Conservation (phyloP, 2,888 invertebrate genomes). For the Himalopsyche tibetana region DNA sequence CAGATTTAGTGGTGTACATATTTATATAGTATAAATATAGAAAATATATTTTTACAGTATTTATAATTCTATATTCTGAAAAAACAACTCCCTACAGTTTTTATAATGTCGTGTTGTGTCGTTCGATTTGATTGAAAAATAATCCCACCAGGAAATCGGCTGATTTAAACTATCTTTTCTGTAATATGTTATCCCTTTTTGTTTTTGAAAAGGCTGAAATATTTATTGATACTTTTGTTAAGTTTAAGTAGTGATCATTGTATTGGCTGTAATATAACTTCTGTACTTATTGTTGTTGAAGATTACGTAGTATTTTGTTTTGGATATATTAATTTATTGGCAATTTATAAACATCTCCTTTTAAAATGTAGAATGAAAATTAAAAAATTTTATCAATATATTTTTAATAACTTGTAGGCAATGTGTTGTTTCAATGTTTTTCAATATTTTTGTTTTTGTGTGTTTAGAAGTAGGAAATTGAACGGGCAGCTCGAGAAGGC, state of each 20-base stretch:
- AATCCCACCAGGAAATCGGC: too few relatives aligned
- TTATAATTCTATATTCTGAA: too few relatives aligned
- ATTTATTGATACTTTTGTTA: slow-evolving; percentile 46
- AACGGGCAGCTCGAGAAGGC: slow-evolving; percentile 93
- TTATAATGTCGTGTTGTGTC: too few relatives aligned
- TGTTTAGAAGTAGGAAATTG: slow-evolving; percentile 92
- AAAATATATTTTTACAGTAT: too few relatives aligned
- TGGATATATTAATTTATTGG: neutral
- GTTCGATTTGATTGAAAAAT: too few relatives aligned
- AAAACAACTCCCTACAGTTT: too few relatives aligned
- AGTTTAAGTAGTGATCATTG: slow-evolving; percentile 4
- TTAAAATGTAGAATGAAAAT: neutral
- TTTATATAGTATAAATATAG: too few relatives aligned
- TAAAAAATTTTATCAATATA: neutral
- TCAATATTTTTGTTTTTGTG: slow-evolving; percentile 54
- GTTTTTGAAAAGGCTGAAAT: slow-evolving; percentile 60
- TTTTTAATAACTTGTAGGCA: neutral
- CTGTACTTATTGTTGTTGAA: slow-evolving; percentile 38
- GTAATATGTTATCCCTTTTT: slow-evolving; percentile 55
- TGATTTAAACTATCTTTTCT: slow-evolving; percentile 26
- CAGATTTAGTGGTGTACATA: too few relatives aligned
- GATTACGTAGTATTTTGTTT: slow-evolving; percentile 43
- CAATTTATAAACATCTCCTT: neutral
- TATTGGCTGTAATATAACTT: slow-evolving; percentile 6
- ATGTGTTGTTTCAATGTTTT: neutral